These are phyloP conservation scores for Dipodomys stephensi DNA, from an alignment of 2,113 vertebrate species.

Conservation along the genomic window DNA sequence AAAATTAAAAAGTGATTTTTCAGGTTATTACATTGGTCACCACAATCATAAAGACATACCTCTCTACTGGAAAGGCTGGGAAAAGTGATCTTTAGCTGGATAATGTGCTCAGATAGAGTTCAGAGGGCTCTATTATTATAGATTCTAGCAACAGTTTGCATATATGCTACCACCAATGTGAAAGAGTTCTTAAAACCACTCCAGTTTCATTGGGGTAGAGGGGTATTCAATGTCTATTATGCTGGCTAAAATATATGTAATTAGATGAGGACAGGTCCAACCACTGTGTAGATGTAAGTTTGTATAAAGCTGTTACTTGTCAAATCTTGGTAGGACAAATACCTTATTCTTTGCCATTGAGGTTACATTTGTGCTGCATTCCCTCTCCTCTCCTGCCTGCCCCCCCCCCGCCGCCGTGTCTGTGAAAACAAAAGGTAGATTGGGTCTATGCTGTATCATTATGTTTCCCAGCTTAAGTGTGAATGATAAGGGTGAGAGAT, in stretches of 20 bases:
- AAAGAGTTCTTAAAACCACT: background rate
- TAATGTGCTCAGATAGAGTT: background rate
- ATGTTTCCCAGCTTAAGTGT: slow-evolving; percentile 26
- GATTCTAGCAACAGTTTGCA: background rate
- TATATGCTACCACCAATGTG: background rate
- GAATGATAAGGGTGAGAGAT: background rate
- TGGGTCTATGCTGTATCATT: background rate
- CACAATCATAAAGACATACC: background rate
- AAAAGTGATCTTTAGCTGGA: background rate
- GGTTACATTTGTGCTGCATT: background rate
- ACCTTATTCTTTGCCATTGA: background rate
- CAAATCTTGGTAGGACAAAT: background rate
- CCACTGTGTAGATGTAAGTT: background rate
- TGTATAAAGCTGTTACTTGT: background rate
- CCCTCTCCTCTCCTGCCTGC: background rate
- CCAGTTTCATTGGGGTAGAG: background rate
- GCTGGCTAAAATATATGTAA: background rate
- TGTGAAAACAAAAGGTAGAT: background rate
- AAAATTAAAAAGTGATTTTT: background rate
- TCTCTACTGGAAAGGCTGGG: background rate
- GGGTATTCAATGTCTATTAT: background rate
- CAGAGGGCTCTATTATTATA: background rate
- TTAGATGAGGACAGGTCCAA: background rate
- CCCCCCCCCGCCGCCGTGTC: rapidly evolving
- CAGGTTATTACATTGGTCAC: background rate